Evolutionary conservation across 2,888 invertebrate genomes (phyloP), one percentile per base, ranked within the genome.

Genomic region (Zelleria hepariella): DNA sequence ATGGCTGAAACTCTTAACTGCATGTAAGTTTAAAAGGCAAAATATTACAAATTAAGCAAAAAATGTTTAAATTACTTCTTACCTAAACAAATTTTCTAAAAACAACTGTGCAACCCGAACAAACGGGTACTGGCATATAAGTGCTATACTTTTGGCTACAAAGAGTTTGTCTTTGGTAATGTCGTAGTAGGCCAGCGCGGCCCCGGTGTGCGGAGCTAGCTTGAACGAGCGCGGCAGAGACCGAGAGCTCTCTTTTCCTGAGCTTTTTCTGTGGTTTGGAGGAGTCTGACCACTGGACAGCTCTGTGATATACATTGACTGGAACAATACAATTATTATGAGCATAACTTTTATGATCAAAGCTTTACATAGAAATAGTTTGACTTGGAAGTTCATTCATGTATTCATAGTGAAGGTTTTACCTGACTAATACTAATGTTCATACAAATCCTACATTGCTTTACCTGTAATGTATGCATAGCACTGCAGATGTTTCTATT

Each of bases 111-210:
- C 93, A 65, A 96, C 95, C 80, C 94, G 93, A 57, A 97, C 94
- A 82, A 97, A 96, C 26, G 98, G 96, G 69, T 95, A 92, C 81
- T 96, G 96, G 75, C 96, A 96, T 71, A 98, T 93, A 64, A 99
- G 91, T 66, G 95, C 95, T 79, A 99, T 95, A 83, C 96, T 95
- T 91, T 99, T 99, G 69, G 97, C 95, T 74, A 98, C 98, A 89
- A 94, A 97, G 65, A 99, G 91, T 83, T 95, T 95, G 89, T 99
- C 98, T 90, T 96, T 96, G 80, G 94, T 92, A 73, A 96, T 93
- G 86, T 98, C 98, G 85, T 97, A 99, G 78, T 96, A 96, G 68
- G 94, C 94, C 69, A 95, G 90, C 62, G 95, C 95, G 7, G 95
- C 93, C 61, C 93, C 92, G 20, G 94, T 92, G 73, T 94, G 94